These are phyloP conservation scores for Laticauda colubrina DNA, from an alignment of 2,113 vertebrate genomes.

Conservation along the genomic window DNA sequence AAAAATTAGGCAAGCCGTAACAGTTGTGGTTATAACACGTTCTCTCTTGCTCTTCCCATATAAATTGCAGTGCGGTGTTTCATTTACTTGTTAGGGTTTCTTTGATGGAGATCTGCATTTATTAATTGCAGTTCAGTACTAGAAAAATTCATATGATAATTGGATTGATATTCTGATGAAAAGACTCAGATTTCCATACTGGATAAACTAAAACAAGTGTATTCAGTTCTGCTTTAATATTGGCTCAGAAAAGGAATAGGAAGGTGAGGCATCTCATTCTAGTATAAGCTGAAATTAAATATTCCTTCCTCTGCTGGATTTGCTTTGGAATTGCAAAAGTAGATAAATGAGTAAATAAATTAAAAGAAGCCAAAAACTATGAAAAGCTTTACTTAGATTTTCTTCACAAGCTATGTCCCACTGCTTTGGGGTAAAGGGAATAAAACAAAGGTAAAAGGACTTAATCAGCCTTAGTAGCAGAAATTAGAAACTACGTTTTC, in stretches of 20 bases:
- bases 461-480: not conserved
- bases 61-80: constrained; percentile 44
- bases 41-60: constrained; percentile 22
- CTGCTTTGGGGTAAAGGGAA: not conserved
- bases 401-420: not conserved
- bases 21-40: not conserved
- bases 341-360: not conserved
- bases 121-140: constrained; percentile 51
- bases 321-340: not conserved
- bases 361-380: not conserved
- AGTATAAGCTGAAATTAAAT: not conserved
- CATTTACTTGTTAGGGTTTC: constrained; percentile 43
- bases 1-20: not conserved
- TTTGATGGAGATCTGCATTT: constrained; percentile 54
- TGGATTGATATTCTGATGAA: constrained; percentile 38
- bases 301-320: not conserved
- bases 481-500: constrained; percentile 11
- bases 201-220: not conserved
- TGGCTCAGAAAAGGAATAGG: not conserved
- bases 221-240: not conserved
- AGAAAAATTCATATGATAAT: constrained; percentile 22
- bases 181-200: constrained; percentile 21
- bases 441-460: constrained; percentile 3
- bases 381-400: not conserved
- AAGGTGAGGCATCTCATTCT: not conserved